Evolutionary conservation across 2,113 vertebrate species (phyloP).

Genomic region (Oenanthe oenanthe): DNA sequence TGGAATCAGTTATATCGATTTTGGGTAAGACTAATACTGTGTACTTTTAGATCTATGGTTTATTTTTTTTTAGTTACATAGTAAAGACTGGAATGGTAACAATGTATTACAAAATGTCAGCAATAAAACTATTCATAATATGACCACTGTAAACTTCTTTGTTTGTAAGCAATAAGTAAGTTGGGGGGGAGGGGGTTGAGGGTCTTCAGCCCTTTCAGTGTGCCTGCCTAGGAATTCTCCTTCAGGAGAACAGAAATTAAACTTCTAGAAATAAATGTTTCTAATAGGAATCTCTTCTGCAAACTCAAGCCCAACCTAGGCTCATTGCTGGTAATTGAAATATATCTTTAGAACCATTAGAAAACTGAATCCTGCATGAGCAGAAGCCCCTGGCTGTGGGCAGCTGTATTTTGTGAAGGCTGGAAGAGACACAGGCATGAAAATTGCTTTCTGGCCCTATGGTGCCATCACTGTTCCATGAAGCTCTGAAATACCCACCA

Average conservation of each 20-base stretch:
- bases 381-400: background rate
- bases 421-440: background rate
- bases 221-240: background rate
- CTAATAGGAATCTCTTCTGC: background rate
- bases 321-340: background rate
- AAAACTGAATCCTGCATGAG: background rate
- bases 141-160: background rate
- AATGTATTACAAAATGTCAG: conserved; percentile 21
- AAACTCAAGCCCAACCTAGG: background rate
- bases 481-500: background rate
- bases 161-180: background rate
- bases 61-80: conserved; percentile 61
- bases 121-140: conserved; percentile 55
- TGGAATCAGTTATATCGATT: background rate
- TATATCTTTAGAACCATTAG: background rate
- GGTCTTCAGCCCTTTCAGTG: background rate
- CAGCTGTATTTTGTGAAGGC: background rate
- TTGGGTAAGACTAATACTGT: conserved; percentile 45
- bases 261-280: background rate
- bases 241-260: background rate
- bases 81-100: conserved; percentile 50
- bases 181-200: background rate
- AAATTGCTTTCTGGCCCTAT: background rate
- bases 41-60: conserved; percentile 36
- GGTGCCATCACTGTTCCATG: rapidly evolving